Percentiles rank a stretch among this genome's conserved stretches.
Conservation (phyloP, 1,140 invertebrate genomes). For the Drosophila nebulosa region DNA sequence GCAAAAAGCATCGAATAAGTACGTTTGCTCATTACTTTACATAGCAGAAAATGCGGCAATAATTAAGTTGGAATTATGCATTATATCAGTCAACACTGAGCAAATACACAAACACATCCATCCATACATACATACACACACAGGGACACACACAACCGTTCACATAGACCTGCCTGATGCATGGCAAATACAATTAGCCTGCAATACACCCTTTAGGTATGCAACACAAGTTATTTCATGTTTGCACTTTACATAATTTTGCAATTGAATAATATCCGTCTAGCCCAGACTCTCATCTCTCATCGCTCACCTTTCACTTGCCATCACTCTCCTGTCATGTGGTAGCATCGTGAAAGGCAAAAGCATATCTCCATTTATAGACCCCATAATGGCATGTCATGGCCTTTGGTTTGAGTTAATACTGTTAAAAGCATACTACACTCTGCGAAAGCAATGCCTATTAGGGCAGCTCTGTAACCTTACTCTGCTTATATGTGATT, state of each 20-base stretch:
- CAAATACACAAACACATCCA: slow-evolving; percentile 9
- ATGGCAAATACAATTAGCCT: slow-evolving; percentile 66
- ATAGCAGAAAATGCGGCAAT: slow-evolving; percentile 9
- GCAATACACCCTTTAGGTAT: slow-evolving; percentile 71
- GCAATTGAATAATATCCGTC: slow-evolving; percentile 46
- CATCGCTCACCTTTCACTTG: background rate
- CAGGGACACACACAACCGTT: slow-evolving; percentile 2
- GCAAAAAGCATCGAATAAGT: background rate
- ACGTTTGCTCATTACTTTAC: slow-evolving; percentile 5
- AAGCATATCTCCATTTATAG: slow-evolving; percentile 25
- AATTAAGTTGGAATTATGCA: slow-evolving; percentile 24
- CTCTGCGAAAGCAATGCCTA: background rate
- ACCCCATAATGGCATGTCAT: slow-evolving; percentile 29
- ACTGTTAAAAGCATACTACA: slow-evolving; percentile 71
- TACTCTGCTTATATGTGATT: background rate
- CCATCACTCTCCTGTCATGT: background rate
- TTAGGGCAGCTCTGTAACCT: background rate
- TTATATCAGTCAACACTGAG: background rate
- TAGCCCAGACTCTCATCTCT: background rate
- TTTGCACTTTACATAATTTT: slow-evolving; percentile 76
- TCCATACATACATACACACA: background rate
- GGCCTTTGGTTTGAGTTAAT: slow-evolving; percentile 40
- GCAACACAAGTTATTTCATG: slow-evolving; percentile 65
- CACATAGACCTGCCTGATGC: background rate
- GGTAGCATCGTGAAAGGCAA: background rate